Percentiles rank a stretch among this genome's conserved stretches.
These are phyloP conservation scores for Erethizon dorsatum DNA, from an alignment of 2,797 vertebrate species.

Conservation along the genomic window DNA sequence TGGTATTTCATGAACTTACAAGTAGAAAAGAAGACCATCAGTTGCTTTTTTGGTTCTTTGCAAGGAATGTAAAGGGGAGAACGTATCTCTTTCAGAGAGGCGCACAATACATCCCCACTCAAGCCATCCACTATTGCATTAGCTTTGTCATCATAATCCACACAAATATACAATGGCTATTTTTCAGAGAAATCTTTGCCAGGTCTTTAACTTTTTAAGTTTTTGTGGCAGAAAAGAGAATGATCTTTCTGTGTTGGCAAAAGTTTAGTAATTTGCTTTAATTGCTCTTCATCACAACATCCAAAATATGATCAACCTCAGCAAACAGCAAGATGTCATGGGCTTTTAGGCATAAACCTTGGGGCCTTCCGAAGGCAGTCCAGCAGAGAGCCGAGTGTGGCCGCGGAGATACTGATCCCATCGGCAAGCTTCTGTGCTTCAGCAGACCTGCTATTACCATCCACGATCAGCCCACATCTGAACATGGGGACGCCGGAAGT, in stretches of 20 bases:
- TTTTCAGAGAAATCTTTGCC: constrained; percentile 93
- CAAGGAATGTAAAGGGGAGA: constrained; percentile 97
- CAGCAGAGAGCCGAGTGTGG: constrained; percentile 95
- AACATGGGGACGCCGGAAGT: constrained; percentile 95
- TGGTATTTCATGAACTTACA: constrained; percentile 97
- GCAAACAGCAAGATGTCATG: constrained; percentile 96
- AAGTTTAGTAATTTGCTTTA: constrained; percentile 98
- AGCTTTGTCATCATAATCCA: constrained; percentile 96
- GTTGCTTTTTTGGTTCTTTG: constrained; percentile 98
- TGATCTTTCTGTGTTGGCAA: constrained; percentile 95
- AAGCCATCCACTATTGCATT: constrained; percentile 95
- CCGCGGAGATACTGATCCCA: constrained; percentile 95
- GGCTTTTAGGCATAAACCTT: constrained; percentile 96
- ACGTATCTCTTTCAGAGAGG: constrained; percentile 96
- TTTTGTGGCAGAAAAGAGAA: constrained; percentile 97
- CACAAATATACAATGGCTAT: constrained; percentile 96
- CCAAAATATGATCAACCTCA: constrained; percentile 96
- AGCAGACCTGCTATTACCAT: constrained; percentile 95
- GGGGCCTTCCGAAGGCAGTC: constrained; percentile 97
- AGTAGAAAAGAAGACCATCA: constrained; percentile 98
- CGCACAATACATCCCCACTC: constrained; percentile 97
- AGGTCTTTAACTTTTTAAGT: constrained; percentile 97
- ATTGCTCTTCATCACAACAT: constrained; percentile 97
- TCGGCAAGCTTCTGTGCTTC: constrained; percentile 95
- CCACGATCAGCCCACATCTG: constrained; percentile 96